A percentile compares a stretch with the other conserved stretches of the same genome.
phyloP scores from a whole-genome alignment of 53 echinoderm and acorn worm genomes.

The Zoroaster sp. region DNA sequence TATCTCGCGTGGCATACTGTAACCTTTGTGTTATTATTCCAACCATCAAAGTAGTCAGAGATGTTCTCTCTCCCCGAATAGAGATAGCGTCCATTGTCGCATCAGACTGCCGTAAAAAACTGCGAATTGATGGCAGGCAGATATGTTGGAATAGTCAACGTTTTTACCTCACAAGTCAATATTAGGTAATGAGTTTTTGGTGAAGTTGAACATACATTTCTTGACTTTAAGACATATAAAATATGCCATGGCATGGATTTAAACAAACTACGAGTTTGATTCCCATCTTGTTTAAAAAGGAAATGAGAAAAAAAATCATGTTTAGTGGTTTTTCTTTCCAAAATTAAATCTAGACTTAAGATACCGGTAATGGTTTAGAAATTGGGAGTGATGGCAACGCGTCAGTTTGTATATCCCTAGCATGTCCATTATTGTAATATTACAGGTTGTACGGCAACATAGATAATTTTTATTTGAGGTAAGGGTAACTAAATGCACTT shows the following conservation, averaged over 20 bases:
- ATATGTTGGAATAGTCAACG: background rate
- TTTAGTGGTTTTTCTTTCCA: too few species aligned
- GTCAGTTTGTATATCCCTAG: too few species aligned
- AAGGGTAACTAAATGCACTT: too few species aligned
- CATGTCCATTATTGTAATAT: too few species aligned
- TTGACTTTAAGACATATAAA: background rate
- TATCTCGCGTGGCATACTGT: conserved; percentile 3
- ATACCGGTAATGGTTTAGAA: too few species aligned
- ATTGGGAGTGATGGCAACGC: too few species aligned
- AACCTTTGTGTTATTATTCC: background rate
- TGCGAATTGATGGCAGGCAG: conserved; percentile 15
- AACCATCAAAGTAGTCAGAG: conserved; percentile 6
- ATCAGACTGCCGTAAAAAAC: background rate
- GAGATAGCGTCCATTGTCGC: background rate
- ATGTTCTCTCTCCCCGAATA: background rate
- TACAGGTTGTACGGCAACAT: too few species aligned
- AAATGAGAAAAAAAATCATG: too few species aligned
- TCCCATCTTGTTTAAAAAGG: too few species aligned
- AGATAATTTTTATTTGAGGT: too few species aligned
- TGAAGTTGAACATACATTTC: background rate
- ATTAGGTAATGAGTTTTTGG: conserved; percentile 38
- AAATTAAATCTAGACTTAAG: too few species aligned
- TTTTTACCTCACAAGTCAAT: conserved; percentile 20
- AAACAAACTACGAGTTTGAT: background rate
- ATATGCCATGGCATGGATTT: background rate